A percentile compares a stretch with the other conserved stretches of the same genome.
Evolutionary conservation across 2,113 vertebrate genomes (phyloP).

Genomic region (Colinus virginianus): DNA sequence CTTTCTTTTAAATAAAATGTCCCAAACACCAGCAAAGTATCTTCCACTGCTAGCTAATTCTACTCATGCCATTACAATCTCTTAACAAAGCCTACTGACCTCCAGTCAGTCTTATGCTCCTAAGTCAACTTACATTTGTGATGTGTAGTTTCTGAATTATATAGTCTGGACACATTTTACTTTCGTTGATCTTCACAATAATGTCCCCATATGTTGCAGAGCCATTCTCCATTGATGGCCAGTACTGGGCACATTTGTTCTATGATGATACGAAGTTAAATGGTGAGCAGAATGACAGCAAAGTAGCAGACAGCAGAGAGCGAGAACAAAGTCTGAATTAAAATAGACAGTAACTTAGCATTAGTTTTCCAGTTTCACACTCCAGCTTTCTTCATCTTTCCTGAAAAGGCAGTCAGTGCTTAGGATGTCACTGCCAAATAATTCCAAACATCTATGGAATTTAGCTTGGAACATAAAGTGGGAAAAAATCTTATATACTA

Average conservation of each 20-base stretch:
- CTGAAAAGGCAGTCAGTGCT: background rate
- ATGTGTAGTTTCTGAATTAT: slow-evolving; percentile 88
- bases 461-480: background rate
- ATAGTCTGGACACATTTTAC: slow-evolving; percentile 90
- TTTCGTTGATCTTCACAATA: slow-evolving; percentile 83
- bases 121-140: slow-evolving; percentile 82
- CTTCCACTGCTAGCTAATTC: background rate
- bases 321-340: background rate
- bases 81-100: background rate
- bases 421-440: background rate
- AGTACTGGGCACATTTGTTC: slow-evolving; percentile 96
- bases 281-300: background rate
- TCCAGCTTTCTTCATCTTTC: background rate
- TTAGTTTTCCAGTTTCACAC: background rate
- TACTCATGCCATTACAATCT: background rate
- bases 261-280: slow-evolving; percentile 52
- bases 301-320: background rate
- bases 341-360: background rate
- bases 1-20: background rate
- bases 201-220: slow-evolving; percentile 86
- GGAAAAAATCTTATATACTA: background rate
- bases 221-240: slow-evolving; percentile 84
- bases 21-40: background rate
- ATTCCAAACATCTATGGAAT: background rate
- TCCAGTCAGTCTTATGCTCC: background rate